Base-by-base conservation (phyloP, 2,113 vertebrate genomes). In the Pyrgilauda ruficollis region DNA sequence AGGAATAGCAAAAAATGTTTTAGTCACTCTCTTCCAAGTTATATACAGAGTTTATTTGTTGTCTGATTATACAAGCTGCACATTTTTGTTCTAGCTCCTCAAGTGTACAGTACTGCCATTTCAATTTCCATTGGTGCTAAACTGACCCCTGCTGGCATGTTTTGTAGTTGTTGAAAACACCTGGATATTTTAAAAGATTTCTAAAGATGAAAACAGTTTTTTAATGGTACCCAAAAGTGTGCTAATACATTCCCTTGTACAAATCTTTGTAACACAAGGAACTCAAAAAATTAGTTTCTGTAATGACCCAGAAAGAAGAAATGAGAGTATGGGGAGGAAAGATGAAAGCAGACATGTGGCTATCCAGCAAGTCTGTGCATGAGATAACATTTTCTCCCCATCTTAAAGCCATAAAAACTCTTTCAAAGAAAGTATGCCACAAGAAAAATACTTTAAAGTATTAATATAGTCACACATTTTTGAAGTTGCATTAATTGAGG, bases 81-180 rank as follows among this genome's bases (percentile, higher is more conserved):
- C 20, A 21, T 77, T 59, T 4, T 41, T 41, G 1, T 58, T 93
- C 49, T 37, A 39, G 24, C 59, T 73, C 9, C n/a, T 61, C 23
- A 39, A 47, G 50, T 8, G 9, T 16, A 49, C 11, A 58, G 39
- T 17, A 16, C 33, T 46, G 11, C 12, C 37, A 22, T 37, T 91
- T 46, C 49, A 43, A 4, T 21, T 93, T 97, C 83, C 63, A 63
- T 73, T 95, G 90, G 94, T 97, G 62, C 76, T 90, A 92, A 97
- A 91, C 91, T 96, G 96, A 96, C 97, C 97, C 84, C 96, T 97
- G 88, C 94, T 96, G 97, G 94, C 53, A 33, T 5, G 7, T 79
- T 58, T 37, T 56, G 67, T 70, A 83, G 37, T 46, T 74, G 58
- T 47, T 78, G 74, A 87, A 95, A 95, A 94, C 56, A 95, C 30